Percentiles rank a stretch among this genome's conserved stretches.
Conservation (phyloP, 2,113 vertebrate genomes). For the Marmota monax region DNA sequence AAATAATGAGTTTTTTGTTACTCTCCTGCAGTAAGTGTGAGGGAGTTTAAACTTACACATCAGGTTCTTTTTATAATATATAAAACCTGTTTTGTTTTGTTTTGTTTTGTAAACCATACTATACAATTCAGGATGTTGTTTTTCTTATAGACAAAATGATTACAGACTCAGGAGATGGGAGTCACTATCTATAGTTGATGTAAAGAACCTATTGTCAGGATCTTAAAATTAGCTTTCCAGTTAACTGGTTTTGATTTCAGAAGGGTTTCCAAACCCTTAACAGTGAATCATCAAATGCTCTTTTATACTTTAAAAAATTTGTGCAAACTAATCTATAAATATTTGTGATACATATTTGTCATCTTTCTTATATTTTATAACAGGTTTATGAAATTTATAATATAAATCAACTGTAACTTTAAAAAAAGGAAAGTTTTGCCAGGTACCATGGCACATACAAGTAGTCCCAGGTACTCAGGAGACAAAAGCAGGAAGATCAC, state of each 20-base stretch:
- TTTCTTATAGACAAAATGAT: not conserved
- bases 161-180: not conserved
- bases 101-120: not conserved
- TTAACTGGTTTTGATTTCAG: slow-evolving; percentile 12
- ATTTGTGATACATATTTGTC: not conserved
- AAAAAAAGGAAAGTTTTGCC: not conserved
- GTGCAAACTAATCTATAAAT: slow-evolving; percentile 19
- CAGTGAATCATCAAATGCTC: not conserved
- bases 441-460: not conserved
- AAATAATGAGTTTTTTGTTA: not conserved
- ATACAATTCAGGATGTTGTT: not conserved
- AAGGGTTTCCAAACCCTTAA: not conserved
- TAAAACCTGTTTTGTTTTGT: not conserved
- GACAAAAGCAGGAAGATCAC: not conserved
- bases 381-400: not conserved
- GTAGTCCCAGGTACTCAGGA: not conserved
- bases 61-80: not conserved
- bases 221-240: slow-evolving; percentile 1
- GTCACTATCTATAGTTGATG: not conserved
- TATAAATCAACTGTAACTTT: not conserved
- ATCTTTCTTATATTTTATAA: slow-evolving; percentile 1
- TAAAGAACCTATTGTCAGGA: not conserved
- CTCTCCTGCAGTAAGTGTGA: not conserved
- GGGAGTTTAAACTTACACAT: not conserved
- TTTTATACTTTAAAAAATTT: slow-evolving; percentile 20